Percentiles rank a stretch among this genome's conserved stretches.
Conservation (phyloP, 1,140 invertebrate species). For the Lycorma delicatula region DNA sequence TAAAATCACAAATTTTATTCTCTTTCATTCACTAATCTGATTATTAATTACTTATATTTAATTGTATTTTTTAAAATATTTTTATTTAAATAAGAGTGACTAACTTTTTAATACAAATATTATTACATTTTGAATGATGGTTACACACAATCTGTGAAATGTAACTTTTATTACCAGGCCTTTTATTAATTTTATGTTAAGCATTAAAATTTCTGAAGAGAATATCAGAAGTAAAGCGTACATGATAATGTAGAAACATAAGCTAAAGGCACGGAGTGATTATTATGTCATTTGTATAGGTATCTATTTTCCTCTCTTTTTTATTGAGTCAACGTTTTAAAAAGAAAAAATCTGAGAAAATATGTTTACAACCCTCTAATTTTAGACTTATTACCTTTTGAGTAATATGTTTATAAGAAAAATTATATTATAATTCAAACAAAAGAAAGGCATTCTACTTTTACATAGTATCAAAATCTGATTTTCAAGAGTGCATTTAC, state of each 20-base stretch:
- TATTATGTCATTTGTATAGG: background rate
- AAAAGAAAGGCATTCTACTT: background rate
- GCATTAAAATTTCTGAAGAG: background rate
- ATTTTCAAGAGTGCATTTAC: too few relatives aligned
- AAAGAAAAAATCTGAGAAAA: background rate
- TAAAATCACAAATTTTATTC: too few relatives aligned
- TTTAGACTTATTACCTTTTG: background rate
- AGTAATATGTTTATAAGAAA: background rate
- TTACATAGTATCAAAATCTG: too few relatives aligned
- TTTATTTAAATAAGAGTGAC: background rate
- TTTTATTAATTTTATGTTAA: background rate
- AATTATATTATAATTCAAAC: background rate
- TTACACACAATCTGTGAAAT: background rate
- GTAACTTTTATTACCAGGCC: background rate
- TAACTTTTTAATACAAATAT: background rate
- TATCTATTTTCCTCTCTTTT: background rate
- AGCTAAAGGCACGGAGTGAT: slow-evolving; percentile 3
- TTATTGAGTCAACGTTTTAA: background rate
- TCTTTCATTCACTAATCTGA: too few relatives aligned
- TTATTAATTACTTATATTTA: too few relatives aligned
- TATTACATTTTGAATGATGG: background rate
- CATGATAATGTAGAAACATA: background rate
- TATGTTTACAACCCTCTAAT: background rate
- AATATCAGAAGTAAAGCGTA: too few relatives aligned
- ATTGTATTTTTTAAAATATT: too few relatives aligned